Evolutionary conservation across 1,140 invertebrate species (phyloP), one percentile per base, ranked within the genome.

Genomic region (Tetragonula clypearis): DNA sequence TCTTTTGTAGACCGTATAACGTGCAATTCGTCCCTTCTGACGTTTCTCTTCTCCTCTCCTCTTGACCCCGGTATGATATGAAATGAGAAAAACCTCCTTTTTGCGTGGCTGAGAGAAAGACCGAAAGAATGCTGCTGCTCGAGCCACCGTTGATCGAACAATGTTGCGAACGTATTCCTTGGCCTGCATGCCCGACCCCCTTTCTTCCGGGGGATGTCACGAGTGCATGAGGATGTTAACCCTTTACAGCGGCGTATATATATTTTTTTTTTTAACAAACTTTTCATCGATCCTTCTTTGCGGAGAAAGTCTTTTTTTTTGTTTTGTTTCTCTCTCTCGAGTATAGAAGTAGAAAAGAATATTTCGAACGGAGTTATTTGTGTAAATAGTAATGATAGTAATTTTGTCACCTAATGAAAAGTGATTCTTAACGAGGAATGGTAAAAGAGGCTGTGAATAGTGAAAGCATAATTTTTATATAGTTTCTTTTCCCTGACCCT

Each of bases 151-250:
- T 55, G 58, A 82, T 76, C 58, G 73, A 73, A 80, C 14, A 73
- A 73, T 19, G 26, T 69, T 56, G 56, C 82, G 35, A 65, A 53
- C 23, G 68, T 79, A 56, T 30, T 49, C 60, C n/a, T 30, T 19
- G 66, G 30, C 62, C 23, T 55, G 82, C 49, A 53, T 68, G 53
- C 41, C 41, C 23, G 65, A 71, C 26, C 19, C 41, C 41, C 60
- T 26, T 68, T 49, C n/a, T 56, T 73, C 53, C 12, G 35, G 30
- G 60, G 23, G n/a, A 77, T 49, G 26, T 55, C 26, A 49, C 76
- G 82, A 68, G 19, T 84, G 77, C 58, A 84, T 71, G 77, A n/a
- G 21, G 58, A 56, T 30, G 56, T 79, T 79, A 79, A 79, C 77
- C 77, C 77, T 73, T 79, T 65, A 73, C 30, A 83, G 74, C 74